A percentile compares a stretch with the other conserved stretches of the same genome.
These are phyloP conservation scores for Embiotoca jacksoni DNA, from an alignment of 2,113 vertebrate genomes.

Conservation along the genomic window DNA sequence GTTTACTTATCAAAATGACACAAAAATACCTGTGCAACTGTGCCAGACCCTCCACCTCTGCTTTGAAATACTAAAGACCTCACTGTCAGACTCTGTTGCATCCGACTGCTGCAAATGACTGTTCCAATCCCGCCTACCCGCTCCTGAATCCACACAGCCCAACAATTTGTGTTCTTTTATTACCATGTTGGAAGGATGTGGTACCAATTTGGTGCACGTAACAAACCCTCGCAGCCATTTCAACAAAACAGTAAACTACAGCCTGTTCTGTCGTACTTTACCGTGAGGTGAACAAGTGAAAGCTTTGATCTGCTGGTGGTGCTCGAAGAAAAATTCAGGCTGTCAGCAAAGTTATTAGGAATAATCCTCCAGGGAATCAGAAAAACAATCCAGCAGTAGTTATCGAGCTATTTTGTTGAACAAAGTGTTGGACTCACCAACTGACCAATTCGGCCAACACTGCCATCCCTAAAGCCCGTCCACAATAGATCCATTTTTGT, in stretches of 20 bases:
- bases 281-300: background rate
- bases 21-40: background rate
- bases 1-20: background rate
- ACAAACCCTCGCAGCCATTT: background rate
- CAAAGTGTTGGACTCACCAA: background rate
- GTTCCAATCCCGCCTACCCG: background rate
- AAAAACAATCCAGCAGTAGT: background rate
- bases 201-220: background rate
- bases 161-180: constrained; percentile 19
- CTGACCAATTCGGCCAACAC: no score
- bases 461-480: no score
- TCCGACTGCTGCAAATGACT: constrained; percentile 9
- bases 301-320: background rate
- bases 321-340: background rate
- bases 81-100: constrained; percentile 3
- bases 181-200: background rate
- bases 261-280: background rate
- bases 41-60: background rate
- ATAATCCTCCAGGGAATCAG: background rate
- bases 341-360: background rate
- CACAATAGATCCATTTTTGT: no score
- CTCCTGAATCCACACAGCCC: background rate
- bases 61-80: background rate
- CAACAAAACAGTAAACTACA: background rate
- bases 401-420: background rate